Evolutionary conservation across 2,113 vertebrate genomes (phyloP).

Genomic region (Colaptes auratus): DNA sequence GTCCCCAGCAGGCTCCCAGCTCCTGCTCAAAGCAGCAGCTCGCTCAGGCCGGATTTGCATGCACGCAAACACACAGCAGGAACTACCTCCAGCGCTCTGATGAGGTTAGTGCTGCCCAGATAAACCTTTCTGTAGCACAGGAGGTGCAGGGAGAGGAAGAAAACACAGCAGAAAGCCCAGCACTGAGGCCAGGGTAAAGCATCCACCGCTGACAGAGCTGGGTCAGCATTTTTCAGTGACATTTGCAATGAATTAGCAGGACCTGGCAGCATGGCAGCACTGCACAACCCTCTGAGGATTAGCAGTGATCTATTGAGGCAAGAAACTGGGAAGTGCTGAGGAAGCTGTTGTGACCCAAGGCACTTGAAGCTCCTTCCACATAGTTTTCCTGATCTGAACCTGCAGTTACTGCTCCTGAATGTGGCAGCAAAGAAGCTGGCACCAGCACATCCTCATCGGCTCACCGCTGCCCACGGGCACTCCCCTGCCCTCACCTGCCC

Average conservation of each 20-base stretch:
- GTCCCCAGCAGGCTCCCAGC: not conserved
- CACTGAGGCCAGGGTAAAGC: not conserved
- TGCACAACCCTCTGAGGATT: not conserved
- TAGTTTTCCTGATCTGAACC: not conserved
- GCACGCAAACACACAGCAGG: not conserved
- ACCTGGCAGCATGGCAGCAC: not conserved
- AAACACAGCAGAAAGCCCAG: not conserved
- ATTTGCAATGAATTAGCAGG: slow-evolving; percentile 4
- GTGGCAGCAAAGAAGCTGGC: not conserved
- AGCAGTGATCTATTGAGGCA: slow-evolving; percentile 11
- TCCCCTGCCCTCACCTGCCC: not conserved
- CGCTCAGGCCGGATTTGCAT: rapidly evolving
- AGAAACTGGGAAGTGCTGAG: slow-evolving; percentile 14
- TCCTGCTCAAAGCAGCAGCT: not conserved
- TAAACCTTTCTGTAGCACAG: not conserved
- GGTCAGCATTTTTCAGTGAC: not conserved
- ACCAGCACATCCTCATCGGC: not conserved
- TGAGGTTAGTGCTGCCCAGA: not conserved
- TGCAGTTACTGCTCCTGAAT: not conserved
- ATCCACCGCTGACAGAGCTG: not conserved
- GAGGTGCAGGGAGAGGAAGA: not conserved
- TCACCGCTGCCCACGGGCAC: rapidly evolving
- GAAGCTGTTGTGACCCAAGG: not conserved
- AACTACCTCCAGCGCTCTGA: not conserved
- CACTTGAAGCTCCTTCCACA: not conserved